Evolutionary conservation across 2,113 vertebrate genomes (phyloP), one percentile per base, ranked within the genome.

Genomic region (Oreochromis spilurus): DNA sequence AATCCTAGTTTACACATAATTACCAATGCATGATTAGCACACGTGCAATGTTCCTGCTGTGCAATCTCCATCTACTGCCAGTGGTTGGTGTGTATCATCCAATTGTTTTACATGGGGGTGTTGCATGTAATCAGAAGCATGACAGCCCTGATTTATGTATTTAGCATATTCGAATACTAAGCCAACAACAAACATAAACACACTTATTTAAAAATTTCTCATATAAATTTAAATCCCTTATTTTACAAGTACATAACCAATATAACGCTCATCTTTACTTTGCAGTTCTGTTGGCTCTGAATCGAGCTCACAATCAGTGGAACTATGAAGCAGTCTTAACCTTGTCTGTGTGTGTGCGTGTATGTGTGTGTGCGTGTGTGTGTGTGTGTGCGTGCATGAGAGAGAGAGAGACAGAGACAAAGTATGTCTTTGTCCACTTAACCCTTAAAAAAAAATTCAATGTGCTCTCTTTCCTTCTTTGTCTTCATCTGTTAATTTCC

Each of bases 1-100:
- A 92, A 87, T 87, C 79, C 84, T 62, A 85, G 87, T 91, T 88
- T 85, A 85, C 85, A 91, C 82, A 78, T 91, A 91, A 91, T 94
- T 90, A 93, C 89, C 83, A 81, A 83, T 82, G 89, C 88, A 84
- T 52, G 87, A 91, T 87, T 87, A 87, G 79, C 38, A 50, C 86
- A 85, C 40, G 65, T 84, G 89, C 82, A 77, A 6, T 10, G 34
- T 55, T 85, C 87, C 87, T 36, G 83, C 88, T 82, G 93, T 81
- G 91, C 83, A 75, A 79, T 65, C 85, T 89, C 84, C 81, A 86
- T 87, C 81, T 83, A 75, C 58, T 91, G 87, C 85, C 81, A 88
- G 93, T 86, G 91, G 87, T 88, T 89, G 84, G 81, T 89, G 75
- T 86, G 83, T 36, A 82, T 87, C 83, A 82, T 85, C 81, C 83